These are phyloP conservation scores for Echinops telfairi DNA, from an alignment of 2,113 vertebrate genomes.

Conservation along the genomic window DNA sequence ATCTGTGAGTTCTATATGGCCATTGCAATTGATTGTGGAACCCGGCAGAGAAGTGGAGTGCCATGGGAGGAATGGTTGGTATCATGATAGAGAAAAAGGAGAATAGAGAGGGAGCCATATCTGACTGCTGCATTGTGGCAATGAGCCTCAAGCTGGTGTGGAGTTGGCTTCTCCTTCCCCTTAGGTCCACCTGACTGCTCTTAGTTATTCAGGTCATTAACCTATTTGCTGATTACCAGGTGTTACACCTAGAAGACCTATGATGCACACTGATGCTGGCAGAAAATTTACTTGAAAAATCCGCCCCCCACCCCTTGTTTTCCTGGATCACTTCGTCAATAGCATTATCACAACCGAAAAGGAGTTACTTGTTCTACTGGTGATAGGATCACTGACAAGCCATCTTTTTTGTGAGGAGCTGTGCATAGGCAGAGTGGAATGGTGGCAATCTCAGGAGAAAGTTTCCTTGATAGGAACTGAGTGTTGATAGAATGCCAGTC, in stretches of 20 bases:
- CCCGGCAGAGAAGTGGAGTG: no score
- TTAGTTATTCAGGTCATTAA: neutral
- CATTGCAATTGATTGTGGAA: no score
- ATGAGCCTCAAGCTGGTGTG: no score
- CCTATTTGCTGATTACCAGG: neutral
- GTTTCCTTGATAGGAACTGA: neutral
- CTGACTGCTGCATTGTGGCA: no score
- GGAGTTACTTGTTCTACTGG: neutral
- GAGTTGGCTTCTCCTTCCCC: no score
- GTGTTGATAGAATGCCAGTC: neutral
- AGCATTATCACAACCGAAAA: neutral
- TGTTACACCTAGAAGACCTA: neutral
- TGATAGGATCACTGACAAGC: neutral
- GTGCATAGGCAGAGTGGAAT: neutral
- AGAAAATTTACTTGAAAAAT: constrained; percentile 38
- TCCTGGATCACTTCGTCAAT: constrained; percentile 8
- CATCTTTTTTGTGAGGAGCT: neutral
- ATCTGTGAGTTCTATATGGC: no score
- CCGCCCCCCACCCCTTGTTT: neutral
- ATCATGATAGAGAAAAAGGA: no score
- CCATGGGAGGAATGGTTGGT: no score
- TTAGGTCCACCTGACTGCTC: neutral
- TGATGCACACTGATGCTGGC: neutral
- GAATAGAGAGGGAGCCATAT: no score
- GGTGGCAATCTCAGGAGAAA: neutral